Base-by-base conservation (phyloP, 2,113 vertebrate genomes). In the Chloroceryle aenea region DNA sequence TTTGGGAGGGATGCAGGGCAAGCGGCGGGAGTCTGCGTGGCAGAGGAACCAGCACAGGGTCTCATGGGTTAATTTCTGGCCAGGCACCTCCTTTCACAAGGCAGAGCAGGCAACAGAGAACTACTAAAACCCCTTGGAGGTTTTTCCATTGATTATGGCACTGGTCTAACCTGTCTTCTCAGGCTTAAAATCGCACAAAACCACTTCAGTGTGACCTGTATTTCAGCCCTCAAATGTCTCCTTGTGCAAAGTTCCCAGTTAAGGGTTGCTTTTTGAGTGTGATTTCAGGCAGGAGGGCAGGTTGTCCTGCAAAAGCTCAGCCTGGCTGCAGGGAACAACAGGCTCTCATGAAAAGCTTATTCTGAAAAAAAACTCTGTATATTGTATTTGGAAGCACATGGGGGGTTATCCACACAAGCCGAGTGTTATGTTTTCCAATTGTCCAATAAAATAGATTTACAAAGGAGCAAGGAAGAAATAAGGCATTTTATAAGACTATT, bases 361-460 rank as follows among this genome's bases (percentile, higher is more conserved):
- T 90, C 95, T 48, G 62, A 14, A 5, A 47, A 63, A 34, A 26
- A 50, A 69, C 0, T 2, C 16, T 61, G 36, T 64, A 18, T 78
- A 73, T 88, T 89, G 90, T 63, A 53, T 92, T 97, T 97, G 95
- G 87, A 95, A 79, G 73, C 43, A 23, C 36, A 7, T 21, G 61
- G 90, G 90, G 80, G 90, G 95, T 96, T 96, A 96, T 55, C 93
- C 87, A 88, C 87, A 93, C 93, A 82, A 73, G 88, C 89, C 92
- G 68, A 48, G 69, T 77, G 89, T 38, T 56, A 91, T 95, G 74
- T 92, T 97, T 96, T 96, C 90, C 96, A 92, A 87, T 94, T 90
- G 96, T 96, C 97, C 96, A 97, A 96, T 98, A 97, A 97, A 97
- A 98, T 67, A 96, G 96, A 97, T 97, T 97, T 96, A 94, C 93